Evolutionary conservation across 2,113 vertebrate species (phyloP), one percentile per base, ranked within the genome.

Genomic region (Lagenorhynchus albirostris): DNA sequence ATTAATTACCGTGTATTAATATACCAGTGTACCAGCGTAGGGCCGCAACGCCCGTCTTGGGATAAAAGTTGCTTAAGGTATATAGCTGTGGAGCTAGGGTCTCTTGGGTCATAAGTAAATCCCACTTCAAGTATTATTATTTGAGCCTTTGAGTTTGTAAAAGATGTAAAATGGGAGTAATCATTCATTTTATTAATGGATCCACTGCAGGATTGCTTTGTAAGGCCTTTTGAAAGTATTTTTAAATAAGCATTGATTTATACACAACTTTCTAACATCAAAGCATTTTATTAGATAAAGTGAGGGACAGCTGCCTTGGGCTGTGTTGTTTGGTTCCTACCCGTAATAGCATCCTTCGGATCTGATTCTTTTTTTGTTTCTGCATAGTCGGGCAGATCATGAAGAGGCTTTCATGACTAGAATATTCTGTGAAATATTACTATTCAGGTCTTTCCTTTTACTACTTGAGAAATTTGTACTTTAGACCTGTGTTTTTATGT

Each of bases 181-280:
- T 94, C 83, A 63, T 95, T 97, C 33, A 95, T 87, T 95, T 97
- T 79, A 60, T 73, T 96, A 89, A 91, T 91, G 38, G 62, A 91
- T 68, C 44, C 29, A 63, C 33, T 80, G n/a, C 23, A 86, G 92
- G 47, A 93, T 79, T 95, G 65, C 67, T 97, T 94, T 93, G 14
- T 77, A 92, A 90, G 71, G 31, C 76, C 50, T 65, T 91, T 93
- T 11, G 53, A 93, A 88, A 58, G 10, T 93, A 60, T 53, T 91
- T 94, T 94, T 89, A 95, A 97, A 73, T 91, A 85, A 95, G 53
- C 53, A 95, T 74, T 89, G 81, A 95, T 93, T 96, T 92, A 85
- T 83, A 44, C 10, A 25, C 6, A 74, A 74, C 62, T 93, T 97
- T 96, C 89, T 31, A 96, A 94, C 82, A 95, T 93, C 62, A 92